Base-by-base conservation (phyloP, 2,113 vertebrate species). In the Oryzias woworae region DNA sequence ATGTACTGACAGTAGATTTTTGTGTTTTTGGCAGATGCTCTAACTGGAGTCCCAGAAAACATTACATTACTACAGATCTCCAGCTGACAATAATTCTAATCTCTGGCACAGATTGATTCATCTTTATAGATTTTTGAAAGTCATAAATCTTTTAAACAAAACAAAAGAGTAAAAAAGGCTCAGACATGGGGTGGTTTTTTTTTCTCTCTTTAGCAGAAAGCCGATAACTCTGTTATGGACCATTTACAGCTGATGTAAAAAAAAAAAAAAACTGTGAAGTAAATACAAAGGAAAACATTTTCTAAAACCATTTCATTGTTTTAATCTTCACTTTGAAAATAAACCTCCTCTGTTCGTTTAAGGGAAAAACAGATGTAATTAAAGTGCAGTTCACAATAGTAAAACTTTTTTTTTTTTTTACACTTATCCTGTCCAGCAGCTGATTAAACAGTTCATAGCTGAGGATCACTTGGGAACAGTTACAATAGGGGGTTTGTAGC, bases 31-130 rank as follows among this genome's bases (percentile, higher is more conserved):
- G 58, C 16, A 42, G 44, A 57, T 17, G 14, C 50, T 16, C 58
- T 22, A 53, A 58, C 24, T 14, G n/a, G 52, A 72, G 61, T 44
- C 41, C 43, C 51, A 36, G 24, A 56, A 58, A 49, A 50, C 17
- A 4, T 44, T 20, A 77, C 71, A n/a, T n/a, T n/a, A n/a, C n/a
- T n/a, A n/a, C 66, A 60, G 36, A 77, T 74, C 59, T 79, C 56
- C 55, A 31, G 55, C 43, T 67, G 71, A 57, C 75, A 65, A 75
- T 82, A 83, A 84, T 76, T 74, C 73, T 70, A 65, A 63, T 53
- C 65, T 60, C 81, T 79, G 59, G 42, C 69, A 53, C 26, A 48
- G 73, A 75, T 49, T 23, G 65, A 71, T 77, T 82, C 46, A 59
- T 76, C 59, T 63, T 15, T 31, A 55, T 46, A 5, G 69, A 61